Evolutionary conservation across 2,888 invertebrate species (phyloP).

Genomic region (Stenolophus ochropezus): DNA sequence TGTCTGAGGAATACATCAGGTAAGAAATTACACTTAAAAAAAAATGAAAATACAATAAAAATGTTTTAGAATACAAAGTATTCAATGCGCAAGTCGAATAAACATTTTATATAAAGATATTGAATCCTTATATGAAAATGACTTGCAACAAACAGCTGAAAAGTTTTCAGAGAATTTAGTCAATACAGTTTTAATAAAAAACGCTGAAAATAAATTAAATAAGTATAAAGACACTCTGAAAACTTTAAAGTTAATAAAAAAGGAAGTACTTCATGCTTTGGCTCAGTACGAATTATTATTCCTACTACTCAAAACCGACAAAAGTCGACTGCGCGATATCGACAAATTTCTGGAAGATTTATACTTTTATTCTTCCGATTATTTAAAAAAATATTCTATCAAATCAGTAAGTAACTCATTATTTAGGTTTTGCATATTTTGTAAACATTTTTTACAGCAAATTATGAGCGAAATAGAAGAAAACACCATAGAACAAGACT

Average conservation of each 20-base stretch:
- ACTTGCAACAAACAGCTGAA: conserved; percentile 39
- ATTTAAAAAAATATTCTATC: conserved; percentile 33
- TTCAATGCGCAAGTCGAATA: conserved; percentile 38
- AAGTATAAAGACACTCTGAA: conserved; percentile 32
- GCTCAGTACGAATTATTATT: conserved; percentile 17
- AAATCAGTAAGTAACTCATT: conserved; percentile 25
- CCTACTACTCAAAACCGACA: conserved; percentile 45
- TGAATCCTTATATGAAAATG: conserved; percentile 11
- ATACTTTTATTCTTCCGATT: conserved; percentile 34
- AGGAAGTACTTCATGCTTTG: conserved; percentile 22
- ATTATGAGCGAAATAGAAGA: conserved; percentile 25
- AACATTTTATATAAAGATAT: conserved; percentile 42
- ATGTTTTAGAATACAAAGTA: conserved; percentile 43
- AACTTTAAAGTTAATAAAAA: conserved; percentile 20
- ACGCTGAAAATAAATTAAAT: conserved; percentile 48
- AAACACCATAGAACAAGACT: neutral
- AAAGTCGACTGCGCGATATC: conserved; percentile 17
- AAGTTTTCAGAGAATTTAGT: conserved; percentile 36
- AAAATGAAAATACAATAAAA: neutral
- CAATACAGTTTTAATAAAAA: conserved; percentile 39
- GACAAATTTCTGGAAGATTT: conserved; percentile 49
- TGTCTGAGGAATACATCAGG: conserved; percentile 10
- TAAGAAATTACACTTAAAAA: neutral
- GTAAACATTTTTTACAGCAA: conserved; percentile 35
- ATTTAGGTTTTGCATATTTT: no score